A percentile compares a stretch with the other conserved stretches of the same genome.
Evolutionary conservation across 2,797 vertebrate species (phyloP).

Genomic region (Sebastes minor): DNA sequence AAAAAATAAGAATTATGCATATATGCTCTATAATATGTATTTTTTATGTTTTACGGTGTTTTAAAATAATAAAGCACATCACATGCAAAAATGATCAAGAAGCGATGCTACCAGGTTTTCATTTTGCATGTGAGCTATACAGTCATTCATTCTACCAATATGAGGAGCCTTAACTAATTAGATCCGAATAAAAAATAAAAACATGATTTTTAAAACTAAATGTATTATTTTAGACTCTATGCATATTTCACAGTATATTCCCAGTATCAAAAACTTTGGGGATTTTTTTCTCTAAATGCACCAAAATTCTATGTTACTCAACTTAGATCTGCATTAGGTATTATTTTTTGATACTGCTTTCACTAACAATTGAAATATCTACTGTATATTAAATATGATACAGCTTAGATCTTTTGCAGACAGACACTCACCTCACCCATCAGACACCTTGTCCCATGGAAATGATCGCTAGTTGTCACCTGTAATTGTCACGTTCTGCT

Average conservation of each 20-base stretch:
- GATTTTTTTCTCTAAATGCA: background rate
- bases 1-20: background rate
- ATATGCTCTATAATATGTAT: background rate
- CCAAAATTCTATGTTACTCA: rapidly evolving
- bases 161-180: background rate
- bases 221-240: background rate
- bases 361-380: no score
- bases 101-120: background rate
- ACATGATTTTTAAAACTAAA: background rate
- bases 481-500: background rate
- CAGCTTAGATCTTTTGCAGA: no score
- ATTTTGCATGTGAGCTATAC: background rate
- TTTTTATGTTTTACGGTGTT: background rate
- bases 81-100: background rate
- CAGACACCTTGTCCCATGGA: background rate
- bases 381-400: no score
- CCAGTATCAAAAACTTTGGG: background rate
- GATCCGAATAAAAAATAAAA: background rate
- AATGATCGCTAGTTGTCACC: constrained; percentile 17
- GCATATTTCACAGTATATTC: background rate
- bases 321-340: no score
- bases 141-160: background rate
- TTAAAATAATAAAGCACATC: background rate
- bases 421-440: background rate
- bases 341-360: no score